Evolutionary conservation across 2,113 vertebrate genomes (phyloP), one percentile per base, ranked within the genome.

Genomic region (Ictidomys tridecemlineatus): DNA sequence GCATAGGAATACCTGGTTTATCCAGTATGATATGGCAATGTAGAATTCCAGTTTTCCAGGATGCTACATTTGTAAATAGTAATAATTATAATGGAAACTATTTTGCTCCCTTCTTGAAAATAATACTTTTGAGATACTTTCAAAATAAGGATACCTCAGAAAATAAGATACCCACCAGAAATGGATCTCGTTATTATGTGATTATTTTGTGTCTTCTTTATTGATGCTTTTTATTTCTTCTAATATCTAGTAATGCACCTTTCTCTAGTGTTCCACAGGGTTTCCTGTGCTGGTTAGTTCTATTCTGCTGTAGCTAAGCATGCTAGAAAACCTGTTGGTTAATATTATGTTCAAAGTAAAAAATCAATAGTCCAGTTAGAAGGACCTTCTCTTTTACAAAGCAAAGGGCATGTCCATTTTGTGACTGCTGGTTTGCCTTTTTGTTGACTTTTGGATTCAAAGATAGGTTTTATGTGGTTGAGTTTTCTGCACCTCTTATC

Each of bases 401-500:
- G 63, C n/a, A 22, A 89, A 73, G 14, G 42, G 14, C 22, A 14
- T 8, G 30, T 17, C 8, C 8, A 11, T 69, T 89, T 51, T 58
- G 39, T 70, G 58, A 28, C 51, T 70, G 8, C 61, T 94, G 34
- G 11, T 92, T 70, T 74, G 12, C 20, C 30, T 61, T 85, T 85
- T 78, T 56, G 37, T 14, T 58, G 53, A 65, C n/a, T 89, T 82
- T 92, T 39, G 26, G 34, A 32, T 90, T 95, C 91, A 48, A 82
- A 86, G 67, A 67, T 74, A 82, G 63, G 18, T 83, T 93, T 96
- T 32, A 58, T 88, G 37, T 28, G 53, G 32, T 37, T 61, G 72
- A 73, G 18, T 73, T 77, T 85, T 79, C 30, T 74, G 48, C 24
- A 17, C 69, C 26, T 69, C 34, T 92, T 77, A 8, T 72, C 74